phyloP scores from a whole-genome alignment of 2,888 invertebrate genomes.

The Limnephilus rhombicus region DNA sequence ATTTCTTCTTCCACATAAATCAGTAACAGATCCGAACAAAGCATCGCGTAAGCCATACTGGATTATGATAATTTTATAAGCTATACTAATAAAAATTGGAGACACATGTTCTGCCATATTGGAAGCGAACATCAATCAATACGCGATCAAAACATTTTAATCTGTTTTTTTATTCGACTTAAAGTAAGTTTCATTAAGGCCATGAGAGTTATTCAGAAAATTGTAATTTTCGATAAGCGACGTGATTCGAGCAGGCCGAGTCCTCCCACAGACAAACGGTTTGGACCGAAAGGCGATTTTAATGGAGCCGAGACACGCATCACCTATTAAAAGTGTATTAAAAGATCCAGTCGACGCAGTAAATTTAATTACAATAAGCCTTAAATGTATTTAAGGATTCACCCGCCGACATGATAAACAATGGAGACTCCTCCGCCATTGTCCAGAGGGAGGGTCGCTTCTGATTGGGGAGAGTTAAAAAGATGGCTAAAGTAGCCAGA shows the following conservation, averaged over 20 bases:
- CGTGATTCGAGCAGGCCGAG: constrained; percentile 13
- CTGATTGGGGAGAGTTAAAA: background rate
- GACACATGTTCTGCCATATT: constrained; percentile 1
- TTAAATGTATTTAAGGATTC: constrained; percentile 45
- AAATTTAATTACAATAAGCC: constrained; percentile 65
- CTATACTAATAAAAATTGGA: background rate
- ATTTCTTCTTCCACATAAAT: background rate
- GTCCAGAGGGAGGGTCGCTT: background rate
- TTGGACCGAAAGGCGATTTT: constrained; percentile 23
- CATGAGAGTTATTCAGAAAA: constrained; percentile 12
- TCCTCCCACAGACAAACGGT: constrained; percentile 21
- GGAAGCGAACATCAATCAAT: background rate
- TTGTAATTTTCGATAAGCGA: constrained; percentile 50
- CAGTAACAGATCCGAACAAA: background rate
- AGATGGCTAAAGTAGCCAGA: background rate
- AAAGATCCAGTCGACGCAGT: constrained; percentile 57
- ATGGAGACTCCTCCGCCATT: background rate
- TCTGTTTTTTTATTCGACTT: background rate
- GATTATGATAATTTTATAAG: background rate
- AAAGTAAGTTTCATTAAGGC: constrained; percentile 28
- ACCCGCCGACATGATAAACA: constrained; percentile 51
- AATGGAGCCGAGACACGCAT: constrained; percentile 64
- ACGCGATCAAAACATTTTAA: background rate
- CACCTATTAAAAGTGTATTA: constrained; percentile 66
- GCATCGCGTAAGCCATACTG: background rate